Evolutionary conservation across 2,797 vertebrate species (phyloP).

Genomic region (Eulemur mongoz): DNA sequence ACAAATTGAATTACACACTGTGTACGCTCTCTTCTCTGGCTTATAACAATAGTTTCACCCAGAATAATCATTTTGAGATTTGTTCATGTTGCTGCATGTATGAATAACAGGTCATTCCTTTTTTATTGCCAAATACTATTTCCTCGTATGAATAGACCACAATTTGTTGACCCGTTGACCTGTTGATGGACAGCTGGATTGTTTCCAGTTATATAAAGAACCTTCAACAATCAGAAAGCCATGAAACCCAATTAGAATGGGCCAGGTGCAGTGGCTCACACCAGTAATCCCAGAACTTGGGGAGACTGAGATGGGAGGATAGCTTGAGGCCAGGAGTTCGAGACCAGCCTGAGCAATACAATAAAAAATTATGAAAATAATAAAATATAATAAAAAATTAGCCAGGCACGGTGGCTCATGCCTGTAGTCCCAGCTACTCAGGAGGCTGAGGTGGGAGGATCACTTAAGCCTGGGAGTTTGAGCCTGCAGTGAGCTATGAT

Average conservation of each 20-base stretch:
- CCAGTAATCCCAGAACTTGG: too few species aligned
- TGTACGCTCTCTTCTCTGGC: neutral
- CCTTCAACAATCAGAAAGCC: neutral
- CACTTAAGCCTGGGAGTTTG: neutral
- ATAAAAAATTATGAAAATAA: too few species aligned
- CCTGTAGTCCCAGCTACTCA: too few species aligned
- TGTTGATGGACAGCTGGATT: neutral
- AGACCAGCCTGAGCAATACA: too few species aligned
- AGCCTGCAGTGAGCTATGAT: neutral
- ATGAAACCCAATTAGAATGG: neutral
- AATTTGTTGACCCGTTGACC: neutral
- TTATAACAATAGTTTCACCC: neutral
- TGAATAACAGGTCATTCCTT: neutral
- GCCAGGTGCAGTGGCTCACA: neutral
- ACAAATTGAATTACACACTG: neutral
- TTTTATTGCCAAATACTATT: neutral
- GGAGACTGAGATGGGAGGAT: too few species aligned
- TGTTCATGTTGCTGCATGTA: neutral
- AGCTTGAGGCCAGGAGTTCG: too few species aligned
- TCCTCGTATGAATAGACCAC: neutral
- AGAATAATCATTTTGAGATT: neutral
- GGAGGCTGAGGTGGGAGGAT: neutral
- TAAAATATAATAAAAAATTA: too few species aligned
- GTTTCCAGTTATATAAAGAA: neutral
- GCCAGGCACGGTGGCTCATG: too few species aligned